These are phyloP conservation scores for Plusia festucae DNA, from an alignment of 2,888 invertebrate genomes.

Conservation along the genomic window DNA sequence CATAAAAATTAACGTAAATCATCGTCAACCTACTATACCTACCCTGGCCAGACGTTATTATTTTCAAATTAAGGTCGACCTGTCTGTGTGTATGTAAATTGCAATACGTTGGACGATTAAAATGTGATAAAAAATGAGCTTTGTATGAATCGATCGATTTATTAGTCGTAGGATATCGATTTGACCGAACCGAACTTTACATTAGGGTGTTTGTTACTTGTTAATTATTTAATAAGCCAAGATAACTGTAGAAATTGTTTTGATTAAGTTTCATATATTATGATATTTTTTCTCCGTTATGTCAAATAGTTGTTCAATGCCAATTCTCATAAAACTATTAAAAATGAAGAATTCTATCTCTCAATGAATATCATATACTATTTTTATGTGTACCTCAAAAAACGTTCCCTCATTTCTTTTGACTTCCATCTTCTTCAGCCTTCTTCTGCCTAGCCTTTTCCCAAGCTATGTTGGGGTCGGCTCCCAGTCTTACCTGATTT, in stretches of 20 bases:
- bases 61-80: slow-evolving; percentile 85
- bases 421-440: no score
- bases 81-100: slow-evolving; percentile 78
- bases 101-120: slow-evolving; percentile 70
- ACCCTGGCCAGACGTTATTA: slow-evolving; percentile 81
- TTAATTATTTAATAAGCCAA: neutral
- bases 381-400: no score
- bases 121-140: slow-evolving; percentile 66
- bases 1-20: slow-evolving; percentile 2
- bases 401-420: no score
- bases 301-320: no score
- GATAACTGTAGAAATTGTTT: neutral
- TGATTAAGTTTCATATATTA: no score
- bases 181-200: slow-evolving; percentile 40
- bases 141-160: slow-evolving; percentile 36
- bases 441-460: no score
- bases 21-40: slow-evolving; percentile 57
- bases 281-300: no score
- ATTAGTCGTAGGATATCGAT: slow-evolving; percentile 39
- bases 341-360: no score
- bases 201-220: neutral
- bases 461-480: no score
- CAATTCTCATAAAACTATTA: no score
- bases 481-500: no score
- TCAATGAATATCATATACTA: no score